Percentiles rank a stretch among this genome's conserved stretches.
Evolutionary conservation across 2,113 vertebrate species (phyloP).

Genomic region (Argyrosomus japonicus): DNA sequence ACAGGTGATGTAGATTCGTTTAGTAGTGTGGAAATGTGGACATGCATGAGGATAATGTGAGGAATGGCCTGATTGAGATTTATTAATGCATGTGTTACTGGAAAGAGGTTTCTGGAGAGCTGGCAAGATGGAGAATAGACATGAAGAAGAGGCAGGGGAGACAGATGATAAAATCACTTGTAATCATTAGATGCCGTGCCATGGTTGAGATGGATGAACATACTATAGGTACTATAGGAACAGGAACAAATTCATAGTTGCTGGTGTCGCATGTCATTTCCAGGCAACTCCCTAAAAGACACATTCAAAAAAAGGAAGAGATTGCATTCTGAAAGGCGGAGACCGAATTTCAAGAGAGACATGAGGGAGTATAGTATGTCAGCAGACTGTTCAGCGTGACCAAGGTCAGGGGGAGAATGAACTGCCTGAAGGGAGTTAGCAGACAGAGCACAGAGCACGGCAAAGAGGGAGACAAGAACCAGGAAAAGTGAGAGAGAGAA

Average conservation of each 20-base stretch:
- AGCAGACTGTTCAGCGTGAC: slow-evolving; percentile 7
- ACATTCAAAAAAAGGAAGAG: background rate
- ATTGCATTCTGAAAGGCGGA: background rate
- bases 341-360: slow-evolving; percentile 13
- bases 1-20: slow-evolving; percentile 32
- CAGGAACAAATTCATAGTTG: slow-evolving; percentile 1
- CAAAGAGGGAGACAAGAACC: slow-evolving; percentile 21
- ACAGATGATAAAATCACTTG: background rate
- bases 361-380: slow-evolving; percentile 16
- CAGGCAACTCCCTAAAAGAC: slow-evolving; percentile 28
- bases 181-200: background rate
- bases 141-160: background rate
- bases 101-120: slow-evolving; percentile 7
- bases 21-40: slow-evolving; percentile 53
- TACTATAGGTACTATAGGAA: background rate
- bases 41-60: slow-evolving; percentile 20
- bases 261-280: background rate
- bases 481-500: background rate
- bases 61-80: slow-evolving; percentile 32
- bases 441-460: slow-evolving; percentile 14
- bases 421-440: slow-evolving; percentile 20
- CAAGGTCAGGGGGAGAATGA: slow-evolving; percentile 58
- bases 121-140: background rate
- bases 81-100: slow-evolving; percentile 35
- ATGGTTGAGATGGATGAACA: background rate